phyloP scores from a whole-genome alignment of 2,113 vertebrate genomes.

The Camelus dromedarius region DNA sequence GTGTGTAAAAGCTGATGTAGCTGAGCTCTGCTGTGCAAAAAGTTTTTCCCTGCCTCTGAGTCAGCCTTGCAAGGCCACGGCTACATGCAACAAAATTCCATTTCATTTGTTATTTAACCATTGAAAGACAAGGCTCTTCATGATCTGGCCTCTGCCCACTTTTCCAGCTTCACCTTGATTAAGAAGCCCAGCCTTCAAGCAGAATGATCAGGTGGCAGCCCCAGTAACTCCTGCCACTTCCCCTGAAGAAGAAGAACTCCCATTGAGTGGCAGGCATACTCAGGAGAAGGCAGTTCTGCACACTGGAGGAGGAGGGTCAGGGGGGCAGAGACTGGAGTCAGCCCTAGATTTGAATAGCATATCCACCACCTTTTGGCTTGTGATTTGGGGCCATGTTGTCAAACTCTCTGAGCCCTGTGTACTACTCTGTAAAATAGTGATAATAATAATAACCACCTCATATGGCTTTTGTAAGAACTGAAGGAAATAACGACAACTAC shows the following conservation, averaged over 20 bases:
- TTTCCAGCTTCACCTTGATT: neutral
- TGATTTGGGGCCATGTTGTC: neutral
- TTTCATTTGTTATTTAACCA: neutral
- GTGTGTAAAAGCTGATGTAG: neutral
- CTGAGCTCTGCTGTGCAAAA: slow-evolving; percentile 6
- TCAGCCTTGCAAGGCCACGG: neutral
- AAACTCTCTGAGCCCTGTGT: neutral
- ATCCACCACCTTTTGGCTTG: neutral
- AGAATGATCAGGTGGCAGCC: neutral
- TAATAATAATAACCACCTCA: neutral
- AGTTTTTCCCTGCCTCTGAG: neutral
- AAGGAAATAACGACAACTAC: neutral
- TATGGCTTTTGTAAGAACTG: neutral
- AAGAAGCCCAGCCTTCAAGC: slow-evolving; percentile 18
- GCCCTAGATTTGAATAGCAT: neutral
- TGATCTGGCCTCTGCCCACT: neutral
- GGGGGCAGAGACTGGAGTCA: neutral
- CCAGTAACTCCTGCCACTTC: neutral
- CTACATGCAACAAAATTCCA: neutral
- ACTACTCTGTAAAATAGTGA: neutral
- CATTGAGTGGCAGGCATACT: neutral
- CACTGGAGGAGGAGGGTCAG: neutral
- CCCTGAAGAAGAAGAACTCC: neutral
- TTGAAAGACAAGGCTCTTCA: slow-evolving; percentile 21
- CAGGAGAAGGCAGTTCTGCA: neutral